Base-by-base conservation (phyloP, 2,113 vertebrate species). In the Bufo bufo region DNA sequence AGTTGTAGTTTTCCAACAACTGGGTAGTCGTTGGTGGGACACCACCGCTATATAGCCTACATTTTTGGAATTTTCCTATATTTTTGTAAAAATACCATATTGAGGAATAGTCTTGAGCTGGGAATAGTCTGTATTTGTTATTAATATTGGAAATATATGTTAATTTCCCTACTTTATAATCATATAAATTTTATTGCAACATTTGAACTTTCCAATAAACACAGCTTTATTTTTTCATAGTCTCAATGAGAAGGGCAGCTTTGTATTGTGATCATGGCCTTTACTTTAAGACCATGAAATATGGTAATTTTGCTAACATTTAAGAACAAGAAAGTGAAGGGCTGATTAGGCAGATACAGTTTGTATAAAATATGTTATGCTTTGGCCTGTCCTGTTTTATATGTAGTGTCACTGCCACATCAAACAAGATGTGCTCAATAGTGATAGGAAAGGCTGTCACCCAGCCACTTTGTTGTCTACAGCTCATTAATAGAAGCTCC, bases 401-500 rank as follows among this genome's bases (percentile, higher is more conserved):
- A 52, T 86, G 6, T 16, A 45, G 69, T 78, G 77, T n/a, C 47
- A 69, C 75, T 54, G 45, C 80, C 77, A 86, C 85, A 86, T 77
- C 49, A 69, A 77, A 71, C 49, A 87, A 65, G 9, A 80, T 65
- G 63, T 66, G 50, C 61, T 45, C 61, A 69, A 71, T 80, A 80
- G 77, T 71, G 61, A 80, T 52, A 49, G 75, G 61, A 66, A 56
- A 33, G 20, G 50, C 85, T 87, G 85, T 80, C 85, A 87, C 71
- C n/a, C 16, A n/a, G 49, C 19, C 77, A 17, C 63, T 87, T 69
- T 87, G 77, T 77, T 65, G 85, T 54, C 85, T 80, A 17, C 74
- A 79, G 45, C 43, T 65, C 63, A 33, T 58, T 87, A 6, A 71
- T 87, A 71, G 77, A 80, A 83, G 87, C 80, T 84, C 71, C 77